Conservation (phyloP, 2,113 vertebrate genomes). For the Cryptomyrus ogoouensis region DNA sequence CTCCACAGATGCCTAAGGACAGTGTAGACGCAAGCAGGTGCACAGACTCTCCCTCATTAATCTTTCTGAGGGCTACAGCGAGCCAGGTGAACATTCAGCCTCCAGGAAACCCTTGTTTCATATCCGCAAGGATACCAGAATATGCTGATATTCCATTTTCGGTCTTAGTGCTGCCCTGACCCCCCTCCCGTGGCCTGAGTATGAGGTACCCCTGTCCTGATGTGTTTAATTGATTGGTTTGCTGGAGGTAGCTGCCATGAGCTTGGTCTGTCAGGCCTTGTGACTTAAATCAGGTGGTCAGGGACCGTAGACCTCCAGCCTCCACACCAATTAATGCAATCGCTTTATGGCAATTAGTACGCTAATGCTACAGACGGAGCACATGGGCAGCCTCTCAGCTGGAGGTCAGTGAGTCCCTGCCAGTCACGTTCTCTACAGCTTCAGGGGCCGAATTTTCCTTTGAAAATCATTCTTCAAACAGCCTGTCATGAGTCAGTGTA, state of each 20-base stretch:
- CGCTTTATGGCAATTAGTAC: not conserved
- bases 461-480: not conserved
- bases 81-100: conserved; percentile 13
- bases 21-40: conserved; percentile 13
- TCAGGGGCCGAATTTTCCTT: not conserved
- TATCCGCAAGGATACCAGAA: not conserved
- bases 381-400: not conserved
- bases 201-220: not conserved
- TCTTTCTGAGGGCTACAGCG: conserved; percentile 17
- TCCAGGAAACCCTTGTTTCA: not conserved
- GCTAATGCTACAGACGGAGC: not conserved
- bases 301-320: not conserved
- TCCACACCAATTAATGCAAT: not conserved
- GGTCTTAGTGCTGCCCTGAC: not conserved
- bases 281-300: not conserved
- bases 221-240: not conserved
- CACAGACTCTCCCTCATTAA: conserved; percentile 13
- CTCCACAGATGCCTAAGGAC: conserved; percentile 14
- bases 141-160: not conserved
- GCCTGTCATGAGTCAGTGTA: not conserved
- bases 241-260: not conserved
- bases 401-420: not conserved
- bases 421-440: not conserved
- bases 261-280: not conserved
- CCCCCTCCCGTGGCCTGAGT: not conserved